These are phyloP conservation scores for Xenus cinereus DNA, from an alignment of 2,113 vertebrate genomes.

Conservation along the genomic window DNA sequence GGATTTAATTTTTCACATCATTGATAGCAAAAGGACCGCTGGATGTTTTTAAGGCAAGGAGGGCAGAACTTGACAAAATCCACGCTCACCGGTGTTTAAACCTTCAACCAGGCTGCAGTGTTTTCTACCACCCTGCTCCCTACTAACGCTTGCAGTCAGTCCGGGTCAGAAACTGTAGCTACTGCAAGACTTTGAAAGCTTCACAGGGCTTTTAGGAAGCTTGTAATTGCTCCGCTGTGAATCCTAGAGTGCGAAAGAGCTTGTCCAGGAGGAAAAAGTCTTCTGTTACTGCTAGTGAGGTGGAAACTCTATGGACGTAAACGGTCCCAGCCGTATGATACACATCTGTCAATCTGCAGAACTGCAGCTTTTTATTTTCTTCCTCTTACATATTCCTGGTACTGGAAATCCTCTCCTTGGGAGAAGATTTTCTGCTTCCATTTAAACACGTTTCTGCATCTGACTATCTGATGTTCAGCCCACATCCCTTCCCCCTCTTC, in stretches of 20 bases:
- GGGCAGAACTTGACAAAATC: not conserved
- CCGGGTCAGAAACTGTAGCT: not conserved
- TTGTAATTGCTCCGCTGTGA: not conserved
- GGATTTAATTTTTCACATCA: not conserved
- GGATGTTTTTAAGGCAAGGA: not conserved
- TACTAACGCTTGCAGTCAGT: not conserved
- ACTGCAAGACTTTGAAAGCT: not conserved
- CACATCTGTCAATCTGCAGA: not conserved
- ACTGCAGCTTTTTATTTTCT: not conserved
- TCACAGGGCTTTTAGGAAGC: not conserved
- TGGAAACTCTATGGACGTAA: not conserved
- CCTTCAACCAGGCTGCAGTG: not conserved
- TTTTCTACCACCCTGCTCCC: not conserved
- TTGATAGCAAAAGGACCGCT: not conserved
- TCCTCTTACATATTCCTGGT: not conserved
- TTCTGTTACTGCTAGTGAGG: not conserved
- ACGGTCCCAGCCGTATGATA: not conserved
- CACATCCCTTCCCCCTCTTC: not conserved
- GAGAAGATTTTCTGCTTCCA: not conserved
- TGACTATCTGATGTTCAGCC: not conserved
- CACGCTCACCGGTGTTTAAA: rapidly evolving
- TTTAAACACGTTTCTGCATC: not conserved
- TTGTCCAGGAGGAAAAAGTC: not conserved
- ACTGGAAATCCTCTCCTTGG: not conserved
- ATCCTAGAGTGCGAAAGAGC: not conserved